Evolutionary conservation across 2,888 invertebrate species (phyloP), one percentile per base, ranked within the genome.

Genomic region (Scrobipalpa costella): DNA sequence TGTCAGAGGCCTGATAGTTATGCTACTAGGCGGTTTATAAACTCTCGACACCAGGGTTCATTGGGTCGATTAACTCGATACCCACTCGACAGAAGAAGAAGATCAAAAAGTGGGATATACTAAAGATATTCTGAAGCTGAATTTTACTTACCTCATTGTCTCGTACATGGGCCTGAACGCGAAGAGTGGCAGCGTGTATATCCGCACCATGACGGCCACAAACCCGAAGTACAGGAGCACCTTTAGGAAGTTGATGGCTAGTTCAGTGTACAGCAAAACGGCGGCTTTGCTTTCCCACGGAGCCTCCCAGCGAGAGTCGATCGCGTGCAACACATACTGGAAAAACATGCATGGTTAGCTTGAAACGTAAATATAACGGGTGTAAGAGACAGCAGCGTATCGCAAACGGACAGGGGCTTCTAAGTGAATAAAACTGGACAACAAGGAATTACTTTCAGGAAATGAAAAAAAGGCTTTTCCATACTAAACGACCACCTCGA

Each of bases 231-330:
- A 99, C 52, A 99, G 92, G 50, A 98, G 94, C 38, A 95, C 95
- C 88, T 95, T 95, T 59, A 96, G 93, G 63, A 96, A 92, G 67
- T 99, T 99, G 90, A 99, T 97, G 44, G 98, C 94, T 64, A 99
- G 93, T 87, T 99, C 99, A 0, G 98, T 97, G 82, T 99, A 99
- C 1, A 99, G 92, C 47, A 99, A 90, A 78, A 98, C 99, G 0
- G 99, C 98, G 9, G 99, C 99, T 87, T 99, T 99, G 84, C 98
- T 98, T 84, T 99, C 99, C 99, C 99, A 99, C 0, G 99, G 99
- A 52, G 96, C 97, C 79, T 99, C 98, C 88, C 96, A 96, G 77
- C 96, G 95, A 7, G 98, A 93, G 80, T 98, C 98, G 66, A 98
- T 94, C 2, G 96, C 95, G 83, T 98, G 98, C 5, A 93, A 83